Percentiles rank a stretch among this genome's conserved stretches.
Conservation (phyloP, 2,888 invertebrate genomes). For the Archips crataeganus region DNA sequence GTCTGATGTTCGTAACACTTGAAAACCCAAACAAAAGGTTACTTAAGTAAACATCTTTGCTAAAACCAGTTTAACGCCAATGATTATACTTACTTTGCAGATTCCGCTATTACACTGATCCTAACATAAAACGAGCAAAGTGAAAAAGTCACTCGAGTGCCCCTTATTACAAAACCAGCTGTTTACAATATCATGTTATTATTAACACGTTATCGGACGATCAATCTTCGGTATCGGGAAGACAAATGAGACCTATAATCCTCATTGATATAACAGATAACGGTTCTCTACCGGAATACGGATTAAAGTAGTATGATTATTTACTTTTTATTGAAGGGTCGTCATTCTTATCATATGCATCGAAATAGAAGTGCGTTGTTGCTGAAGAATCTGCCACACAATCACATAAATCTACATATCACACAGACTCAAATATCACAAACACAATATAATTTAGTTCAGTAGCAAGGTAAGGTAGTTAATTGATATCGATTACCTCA, state of each 20-base stretch:
- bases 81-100: too few relatives aligned
- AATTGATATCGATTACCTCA: too few relatives aligned
- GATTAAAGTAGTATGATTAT: background rate
- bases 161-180: background rate
- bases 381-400: background rate
- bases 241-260: constrained; percentile 47
- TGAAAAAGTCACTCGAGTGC: constrained; percentile 1
- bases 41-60: too few relatives aligned
- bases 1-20: background rate
- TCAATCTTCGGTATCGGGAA: constrained; percentile 52
- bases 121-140: background rate
- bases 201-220: constrained; percentile 48
- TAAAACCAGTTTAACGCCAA: too few relatives aligned
- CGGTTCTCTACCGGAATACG: constrained; percentile 28
- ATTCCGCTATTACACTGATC: background rate
- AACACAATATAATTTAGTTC: too few relatives aligned
- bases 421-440: too few relatives aligned
- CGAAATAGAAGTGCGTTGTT: background rate
- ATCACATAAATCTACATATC: too few relatives aligned
- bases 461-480: too few relatives aligned
- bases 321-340: background rate
- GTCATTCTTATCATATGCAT: background rate
- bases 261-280: constrained; percentile 43
- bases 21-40: background rate
- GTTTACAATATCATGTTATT: background rate